A percentile compares a stretch with the other conserved stretches of the same genome.
Conservation (phyloP, 2,797 vertebrate genomes). For the Potorous gilbertii region DNA sequence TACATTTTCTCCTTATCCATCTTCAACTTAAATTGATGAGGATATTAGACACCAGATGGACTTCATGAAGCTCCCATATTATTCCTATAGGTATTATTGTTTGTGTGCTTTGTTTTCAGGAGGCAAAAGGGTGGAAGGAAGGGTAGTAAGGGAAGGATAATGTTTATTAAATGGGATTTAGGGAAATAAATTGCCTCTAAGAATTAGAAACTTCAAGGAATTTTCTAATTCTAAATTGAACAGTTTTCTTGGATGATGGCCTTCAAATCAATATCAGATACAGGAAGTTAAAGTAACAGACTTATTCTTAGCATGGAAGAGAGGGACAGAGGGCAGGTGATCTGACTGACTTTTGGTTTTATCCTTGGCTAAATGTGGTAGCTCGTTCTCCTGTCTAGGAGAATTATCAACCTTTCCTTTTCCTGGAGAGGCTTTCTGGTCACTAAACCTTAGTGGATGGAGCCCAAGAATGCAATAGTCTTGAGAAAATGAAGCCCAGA, state of each 20-base stretch:
- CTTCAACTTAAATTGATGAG: not conserved
- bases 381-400: not conserved
- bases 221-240: not conserved
- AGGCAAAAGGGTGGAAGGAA: not conserved
- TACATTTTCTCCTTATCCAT: not conserved
- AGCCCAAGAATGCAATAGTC: not conserved
- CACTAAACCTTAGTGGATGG: not conserved
- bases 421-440: not conserved
- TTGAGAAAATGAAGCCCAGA: not conserved
- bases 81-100: not conserved
- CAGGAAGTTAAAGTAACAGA: not conserved
- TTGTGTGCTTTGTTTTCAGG: not conserved
- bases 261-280: not conserved
- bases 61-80: not conserved
- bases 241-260: not conserved
- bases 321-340: not conserved
- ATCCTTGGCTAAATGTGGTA: not conserved
- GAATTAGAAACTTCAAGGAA: not conserved
- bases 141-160: not conserved
- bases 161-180: not conserved
- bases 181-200: not conserved
- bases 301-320: not conserved
- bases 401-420: not conserved
- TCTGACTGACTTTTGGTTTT: no score
- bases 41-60: not conserved